Conservation (phyloP, 1,140 invertebrate genomes). For the Atta colombica region DNA sequence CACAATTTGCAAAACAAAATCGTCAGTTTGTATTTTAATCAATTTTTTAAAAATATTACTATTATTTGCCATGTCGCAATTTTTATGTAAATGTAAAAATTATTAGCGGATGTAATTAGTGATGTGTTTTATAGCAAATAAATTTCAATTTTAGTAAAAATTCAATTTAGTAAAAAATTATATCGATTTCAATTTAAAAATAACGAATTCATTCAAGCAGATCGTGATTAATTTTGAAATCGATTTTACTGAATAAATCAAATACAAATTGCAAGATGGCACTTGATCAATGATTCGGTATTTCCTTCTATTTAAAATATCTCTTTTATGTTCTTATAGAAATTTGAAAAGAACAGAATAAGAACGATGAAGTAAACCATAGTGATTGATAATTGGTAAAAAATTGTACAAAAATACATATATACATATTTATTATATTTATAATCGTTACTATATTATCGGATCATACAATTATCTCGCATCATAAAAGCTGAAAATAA, state of each 20-base stretch:
- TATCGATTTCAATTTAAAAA: slow-evolving; percentile 15
- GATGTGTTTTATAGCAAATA: neutral
- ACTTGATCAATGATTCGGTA: neutral
- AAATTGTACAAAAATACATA: slow-evolving; percentile 49
- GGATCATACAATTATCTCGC: slow-evolving; percentile 40
- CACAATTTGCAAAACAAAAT: neutral
- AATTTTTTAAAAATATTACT: neutral
- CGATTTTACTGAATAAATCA: neutral
- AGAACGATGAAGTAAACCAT: neutral
- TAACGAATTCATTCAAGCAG: neutral
- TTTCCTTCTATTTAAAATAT: neutral
- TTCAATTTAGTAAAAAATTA: neutral
- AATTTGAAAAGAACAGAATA: neutral
- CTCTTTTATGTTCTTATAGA: neutral
- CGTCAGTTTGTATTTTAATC: neutral
- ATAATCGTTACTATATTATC: slow-evolving; percentile 56
- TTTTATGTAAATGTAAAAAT: neutral
- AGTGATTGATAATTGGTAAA: slow-evolving; percentile 15
- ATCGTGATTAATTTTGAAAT: neutral
- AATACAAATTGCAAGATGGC: neutral
- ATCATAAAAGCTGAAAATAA: slow-evolving; percentile 3
- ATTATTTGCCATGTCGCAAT: neutral
- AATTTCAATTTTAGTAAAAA: neutral
- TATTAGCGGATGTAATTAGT: neutral
- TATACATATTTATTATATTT: slow-evolving; percentile 65